A percentile compares a stretch with the other conserved stretches of the same genome.
Evolutionary conservation across 2,888 invertebrate genomes (phyloP).

Genomic region (Zygaena filipendulae): DNA sequence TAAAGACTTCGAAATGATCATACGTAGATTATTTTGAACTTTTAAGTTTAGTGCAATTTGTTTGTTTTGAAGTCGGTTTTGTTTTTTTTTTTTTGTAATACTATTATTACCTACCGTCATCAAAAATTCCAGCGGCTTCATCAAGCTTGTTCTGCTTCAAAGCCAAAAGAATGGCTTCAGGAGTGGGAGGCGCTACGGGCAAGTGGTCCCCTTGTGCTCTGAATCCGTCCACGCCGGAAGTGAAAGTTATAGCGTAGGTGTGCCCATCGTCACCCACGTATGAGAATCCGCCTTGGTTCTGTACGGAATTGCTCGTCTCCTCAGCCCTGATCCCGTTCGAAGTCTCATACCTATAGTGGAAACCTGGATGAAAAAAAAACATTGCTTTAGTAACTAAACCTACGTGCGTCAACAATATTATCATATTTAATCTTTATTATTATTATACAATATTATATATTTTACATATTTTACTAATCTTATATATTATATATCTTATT

Average conservation of each 20-base stretch:
- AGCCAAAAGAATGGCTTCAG: conserved; percentile 68
- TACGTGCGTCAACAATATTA: no score
- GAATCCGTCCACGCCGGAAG: conserved; percentile 69
- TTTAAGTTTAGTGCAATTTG: no score
- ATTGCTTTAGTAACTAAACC: no score
- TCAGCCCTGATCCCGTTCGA: conserved; percentile 51
- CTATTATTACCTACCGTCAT: conserved; percentile 64
- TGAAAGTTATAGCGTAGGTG: conserved; percentile 62
- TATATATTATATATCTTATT: conserved; percentile 1
- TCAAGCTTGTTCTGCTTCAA: conserved; percentile 63
- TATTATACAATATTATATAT: background rate
- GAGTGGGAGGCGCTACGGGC: conserved; percentile 68
- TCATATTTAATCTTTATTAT: no score
- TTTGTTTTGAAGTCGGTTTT: no score
- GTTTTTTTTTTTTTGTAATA: conserved; percentile 4
- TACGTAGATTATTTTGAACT: no score
- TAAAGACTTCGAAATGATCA: no score
- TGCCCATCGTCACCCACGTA: conserved; percentile 72
- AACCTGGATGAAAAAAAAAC: conserved; percentile 30
- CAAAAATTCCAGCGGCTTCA: conserved; percentile 66
- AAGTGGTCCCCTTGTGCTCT: conserved; percentile 67
- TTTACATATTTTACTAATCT: no score
- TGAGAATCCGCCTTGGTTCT: conserved; percentile 64
- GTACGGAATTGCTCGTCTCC: conserved; percentile 33
- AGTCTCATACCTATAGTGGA: conserved; percentile 47